These are phyloP conservation scores for Gryon sp. DNA, from an alignment of 1,140 invertebrate species.

Conservation along the genomic window DNA sequence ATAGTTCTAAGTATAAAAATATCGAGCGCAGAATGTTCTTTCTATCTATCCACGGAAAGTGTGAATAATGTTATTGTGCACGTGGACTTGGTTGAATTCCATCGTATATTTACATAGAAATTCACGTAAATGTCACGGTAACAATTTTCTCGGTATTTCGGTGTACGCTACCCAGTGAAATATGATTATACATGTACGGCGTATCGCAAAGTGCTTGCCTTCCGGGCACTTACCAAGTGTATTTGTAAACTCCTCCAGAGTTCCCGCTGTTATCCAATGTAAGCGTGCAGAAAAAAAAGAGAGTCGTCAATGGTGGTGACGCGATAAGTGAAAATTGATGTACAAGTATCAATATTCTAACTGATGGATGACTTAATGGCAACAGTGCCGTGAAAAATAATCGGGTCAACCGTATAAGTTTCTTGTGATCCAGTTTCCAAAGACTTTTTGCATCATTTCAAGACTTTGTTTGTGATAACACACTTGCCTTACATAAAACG, in stretches of 20 bases:
- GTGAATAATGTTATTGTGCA: constrained; percentile 17
- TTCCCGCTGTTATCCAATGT: constrained; percentile 73
- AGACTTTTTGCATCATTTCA: not conserved
- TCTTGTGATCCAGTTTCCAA: constrained; percentile 3
- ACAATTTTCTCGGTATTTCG: constrained; percentile 40
- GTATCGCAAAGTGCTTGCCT: constrained; percentile 61
- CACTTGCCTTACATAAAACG: constrained; percentile 3
- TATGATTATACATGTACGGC: constrained; percentile 58
- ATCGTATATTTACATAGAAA: constrained; percentile 38
- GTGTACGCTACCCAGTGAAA: constrained; percentile 26
- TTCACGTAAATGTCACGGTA: constrained; percentile 38
- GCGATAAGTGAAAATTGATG: constrained; percentile 61
- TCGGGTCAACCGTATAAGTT: constrained; percentile 29
- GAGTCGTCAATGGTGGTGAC: constrained; percentile 55
- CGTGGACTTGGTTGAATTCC: constrained; percentile 1
- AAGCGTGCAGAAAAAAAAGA: constrained; percentile 73
- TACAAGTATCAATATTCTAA: constrained; percentile 36
- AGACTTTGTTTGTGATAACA: constrained; percentile 19
- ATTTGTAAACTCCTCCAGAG: constrained; percentile 76
- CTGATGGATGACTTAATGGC: constrained; percentile 40
- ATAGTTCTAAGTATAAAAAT: not conserved
- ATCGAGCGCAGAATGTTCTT: too few species aligned
- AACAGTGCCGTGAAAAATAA: constrained; percentile 21
- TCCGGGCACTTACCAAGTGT: constrained; percentile 74
- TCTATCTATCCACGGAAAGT: not conserved